Evolutionary conservation across 1,140 invertebrate species (phyloP).

Genomic region (Periplaneta americana): DNA sequence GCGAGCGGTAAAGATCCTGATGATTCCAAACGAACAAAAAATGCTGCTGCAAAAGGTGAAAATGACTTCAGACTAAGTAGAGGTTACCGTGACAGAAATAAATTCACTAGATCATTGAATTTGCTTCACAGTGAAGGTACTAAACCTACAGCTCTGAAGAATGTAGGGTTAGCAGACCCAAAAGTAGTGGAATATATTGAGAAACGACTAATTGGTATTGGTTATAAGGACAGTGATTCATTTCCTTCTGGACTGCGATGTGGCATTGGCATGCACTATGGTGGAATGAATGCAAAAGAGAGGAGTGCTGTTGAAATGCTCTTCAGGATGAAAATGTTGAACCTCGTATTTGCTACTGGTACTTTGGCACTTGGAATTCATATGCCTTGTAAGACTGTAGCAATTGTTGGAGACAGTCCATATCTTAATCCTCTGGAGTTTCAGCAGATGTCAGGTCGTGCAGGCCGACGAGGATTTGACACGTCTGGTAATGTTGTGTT

Average conservation of each 20-base stretch:
- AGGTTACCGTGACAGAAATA: neutral
- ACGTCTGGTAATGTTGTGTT: slow-evolving; percentile 15
- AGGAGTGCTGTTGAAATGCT: slow-evolving; percentile 24
- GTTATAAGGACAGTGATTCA: neutral
- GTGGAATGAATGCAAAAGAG: slow-evolving; percentile 16
- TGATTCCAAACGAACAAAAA: neutral
- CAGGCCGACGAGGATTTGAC: slow-evolving; percentile 16
- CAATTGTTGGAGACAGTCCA: slow-evolving; percentile 20
- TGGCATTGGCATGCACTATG: slow-evolving; percentile 22
- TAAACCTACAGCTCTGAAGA: neutral
- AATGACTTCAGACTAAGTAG: neutral
- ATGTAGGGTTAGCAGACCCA: slow-evolving; percentile 1
- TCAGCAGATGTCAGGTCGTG: slow-evolving; percentile 24
- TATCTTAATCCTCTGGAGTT: slow-evolving; percentile 23
- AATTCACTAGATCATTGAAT: neutral
- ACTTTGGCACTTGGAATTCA: slow-evolving; percentile 25
- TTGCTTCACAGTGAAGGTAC: neutral
- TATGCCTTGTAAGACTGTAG: slow-evolving; percentile 26
- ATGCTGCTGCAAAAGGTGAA: neutral
- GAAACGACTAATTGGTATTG: neutral
- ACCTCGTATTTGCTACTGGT: slow-evolving; percentile 21
- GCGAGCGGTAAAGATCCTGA: neutral
- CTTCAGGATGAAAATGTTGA: slow-evolving; percentile 23
- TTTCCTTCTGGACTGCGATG: slow-evolving; percentile 12
- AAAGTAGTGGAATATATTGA: slow-evolving; percentile 20